Evolutionary conservation across 2,797 vertebrate genomes (phyloP).

Genomic region (Scomberomorus guttatus): DNA sequence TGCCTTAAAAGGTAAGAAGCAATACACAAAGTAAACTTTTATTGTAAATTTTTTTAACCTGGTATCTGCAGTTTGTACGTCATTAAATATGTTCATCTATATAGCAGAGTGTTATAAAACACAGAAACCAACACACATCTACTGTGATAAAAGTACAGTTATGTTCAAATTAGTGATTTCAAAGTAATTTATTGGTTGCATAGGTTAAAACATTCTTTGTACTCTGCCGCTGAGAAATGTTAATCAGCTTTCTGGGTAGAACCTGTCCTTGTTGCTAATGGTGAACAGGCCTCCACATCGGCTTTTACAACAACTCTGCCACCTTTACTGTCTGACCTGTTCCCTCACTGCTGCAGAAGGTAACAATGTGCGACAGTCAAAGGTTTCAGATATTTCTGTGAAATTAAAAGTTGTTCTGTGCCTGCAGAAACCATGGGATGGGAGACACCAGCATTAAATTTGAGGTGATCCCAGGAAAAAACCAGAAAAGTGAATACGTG

Average conservation of each 20-base stretch:
- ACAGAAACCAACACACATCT: background rate
- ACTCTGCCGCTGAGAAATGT: no score
- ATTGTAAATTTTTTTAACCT: background rate
- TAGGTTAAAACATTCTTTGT: no score
- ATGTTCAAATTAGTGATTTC: no score
- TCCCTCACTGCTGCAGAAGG: no score
- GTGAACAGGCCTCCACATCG: no score
- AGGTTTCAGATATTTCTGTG: background rate
- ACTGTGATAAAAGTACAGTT: background rate
- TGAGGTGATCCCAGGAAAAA: constrained; percentile 99
- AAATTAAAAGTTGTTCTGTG: background rate
- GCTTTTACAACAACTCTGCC: no score
- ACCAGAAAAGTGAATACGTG: constrained; percentile 99
- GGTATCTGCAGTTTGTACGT: background rate
- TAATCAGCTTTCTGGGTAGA: no score
- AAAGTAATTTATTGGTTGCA: background rate
- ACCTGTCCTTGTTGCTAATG: background rate
- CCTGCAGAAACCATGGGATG: constrained; percentile 97
- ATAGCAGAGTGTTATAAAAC: background rate
- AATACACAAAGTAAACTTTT: background rate
- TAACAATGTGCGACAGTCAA: background rate
- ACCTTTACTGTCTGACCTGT: no score
- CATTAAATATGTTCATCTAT: background rate
- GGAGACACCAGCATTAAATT: constrained; percentile 99
- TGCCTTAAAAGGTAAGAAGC: constrained; percentile 98